These are phyloP conservation scores for Rhingia rostrata DNA, from an alignment of 2,888 invertebrate species.

Conservation along the genomic window DNA sequence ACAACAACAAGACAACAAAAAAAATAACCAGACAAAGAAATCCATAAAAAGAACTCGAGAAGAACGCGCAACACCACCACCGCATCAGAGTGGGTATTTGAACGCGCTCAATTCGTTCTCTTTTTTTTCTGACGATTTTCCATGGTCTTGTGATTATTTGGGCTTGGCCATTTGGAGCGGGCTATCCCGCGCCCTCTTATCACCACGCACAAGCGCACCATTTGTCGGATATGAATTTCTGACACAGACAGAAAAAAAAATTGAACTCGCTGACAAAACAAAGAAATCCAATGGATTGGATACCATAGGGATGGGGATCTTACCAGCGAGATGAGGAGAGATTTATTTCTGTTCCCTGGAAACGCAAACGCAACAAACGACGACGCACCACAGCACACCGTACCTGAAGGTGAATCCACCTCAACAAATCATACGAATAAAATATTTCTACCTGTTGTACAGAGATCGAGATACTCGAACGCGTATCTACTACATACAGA, in stretches of 20 bases:
- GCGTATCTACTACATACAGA: not conserved
- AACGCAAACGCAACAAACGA: constrained; percentile 52
- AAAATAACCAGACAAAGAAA: constrained; percentile 38
- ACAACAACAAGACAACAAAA: constrained; percentile 4
- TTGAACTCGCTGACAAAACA: constrained; percentile 66
- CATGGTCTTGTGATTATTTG: constrained; percentile 68
- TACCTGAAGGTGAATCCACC: constrained; percentile 64
- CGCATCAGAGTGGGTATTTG: constrained; percentile 27
- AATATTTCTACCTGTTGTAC: constrained; percentile 73
- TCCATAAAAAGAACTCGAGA: constrained; percentile 34
- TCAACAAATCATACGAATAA: constrained; percentile 71
- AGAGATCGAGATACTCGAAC: constrained; percentile 54
- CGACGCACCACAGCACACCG: constrained; percentile 39
- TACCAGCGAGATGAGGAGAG: constrained; percentile 20
- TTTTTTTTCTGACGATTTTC: constrained; percentile 43
- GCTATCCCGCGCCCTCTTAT: constrained; percentile 44
- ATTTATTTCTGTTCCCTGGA: constrained; percentile 65
- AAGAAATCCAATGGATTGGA: constrained; percentile 47
- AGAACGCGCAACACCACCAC: constrained; percentile 19
- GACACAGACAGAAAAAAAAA: constrained; percentile 54
- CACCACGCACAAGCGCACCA: constrained; percentile 54
- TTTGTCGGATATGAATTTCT: constrained; percentile 67
- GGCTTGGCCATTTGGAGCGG: constrained; percentile 66
- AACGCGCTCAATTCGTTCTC: constrained; percentile 29
- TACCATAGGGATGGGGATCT: constrained; percentile 21